Percentiles rank a stretch among this genome's conserved stretches.
Evolutionary conservation across 1,140 invertebrate genomes (phyloP).

Genomic region (Bradynema listronoti): DNA sequence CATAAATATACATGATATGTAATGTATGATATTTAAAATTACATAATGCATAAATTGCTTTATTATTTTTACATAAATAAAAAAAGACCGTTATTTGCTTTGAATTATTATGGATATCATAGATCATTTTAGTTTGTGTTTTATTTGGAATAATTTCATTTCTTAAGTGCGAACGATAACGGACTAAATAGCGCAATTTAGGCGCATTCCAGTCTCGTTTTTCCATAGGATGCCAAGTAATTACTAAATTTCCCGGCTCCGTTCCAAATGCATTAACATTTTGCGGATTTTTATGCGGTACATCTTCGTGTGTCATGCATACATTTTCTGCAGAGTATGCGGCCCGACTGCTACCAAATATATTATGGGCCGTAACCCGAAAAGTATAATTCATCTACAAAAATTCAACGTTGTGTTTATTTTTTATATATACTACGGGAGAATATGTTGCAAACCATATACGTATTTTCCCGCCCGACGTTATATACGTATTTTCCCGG

Average conservation of each 20-base stretch:
- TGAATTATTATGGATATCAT: not conserved
- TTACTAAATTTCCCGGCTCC: constrained; percentile 78
- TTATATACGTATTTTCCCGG: no score
- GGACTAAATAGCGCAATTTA: constrained; percentile 81
- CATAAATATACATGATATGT: no score
- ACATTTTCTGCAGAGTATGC: constrained; percentile 66
- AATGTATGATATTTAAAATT: no score
- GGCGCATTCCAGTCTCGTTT: constrained; percentile 91
- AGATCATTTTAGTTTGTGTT: constrained; percentile 61
- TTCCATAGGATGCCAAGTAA: constrained; percentile 73
- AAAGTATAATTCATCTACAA: constrained; percentile 92
- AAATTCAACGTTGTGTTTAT: no score
- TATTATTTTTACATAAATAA: no score
- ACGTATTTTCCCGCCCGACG: no score
- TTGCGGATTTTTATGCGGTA: constrained; percentile 65
- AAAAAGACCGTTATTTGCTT: no score
- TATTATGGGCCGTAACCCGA: constrained; percentile 82
- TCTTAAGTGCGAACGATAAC: constrained; percentile 74
- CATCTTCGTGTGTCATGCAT: constrained; percentile 41
- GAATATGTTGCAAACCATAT: no score
- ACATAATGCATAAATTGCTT: no score
- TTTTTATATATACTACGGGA: no score
- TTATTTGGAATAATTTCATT: no score
- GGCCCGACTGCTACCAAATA: constrained; percentile 79
- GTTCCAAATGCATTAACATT: constrained; percentile 83